These are phyloP conservation scores for Sminthurides aquaticus DNA, from an alignment of 2,888 invertebrate genomes.

Conservation along the genomic window DNA sequence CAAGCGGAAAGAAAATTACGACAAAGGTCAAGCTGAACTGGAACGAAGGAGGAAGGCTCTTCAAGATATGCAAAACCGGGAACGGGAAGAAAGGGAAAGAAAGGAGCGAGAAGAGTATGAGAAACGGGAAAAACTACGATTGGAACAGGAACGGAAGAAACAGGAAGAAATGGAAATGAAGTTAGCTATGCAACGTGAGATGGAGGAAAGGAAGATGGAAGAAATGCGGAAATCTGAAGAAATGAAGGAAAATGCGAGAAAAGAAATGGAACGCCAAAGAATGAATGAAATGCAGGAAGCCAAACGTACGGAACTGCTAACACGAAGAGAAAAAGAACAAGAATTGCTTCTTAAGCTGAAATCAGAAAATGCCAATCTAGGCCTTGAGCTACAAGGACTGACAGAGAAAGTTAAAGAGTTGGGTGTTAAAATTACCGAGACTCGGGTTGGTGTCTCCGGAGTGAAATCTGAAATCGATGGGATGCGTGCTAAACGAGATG, in stretches of 20 bases:
- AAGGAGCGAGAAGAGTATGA: conserved; percentile 88
- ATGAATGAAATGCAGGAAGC: conserved; percentile 95
- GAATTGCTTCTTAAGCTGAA: conserved; percentile 75
- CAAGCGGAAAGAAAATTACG: conserved; percentile 92
- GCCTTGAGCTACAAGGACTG: conserved; percentile 60
- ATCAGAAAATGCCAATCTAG: conserved; percentile 74
- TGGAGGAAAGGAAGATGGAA: conserved; percentile 67
- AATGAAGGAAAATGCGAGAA: conserved; percentile 68
- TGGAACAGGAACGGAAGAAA: conserved; percentile 65
- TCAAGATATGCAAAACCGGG: conserved; percentile 74
- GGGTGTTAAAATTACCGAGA: conserved; percentile 72
- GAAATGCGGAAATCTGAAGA: conserved; percentile 70
- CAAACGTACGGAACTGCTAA: conserved; percentile 75
- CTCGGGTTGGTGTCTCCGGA: conserved; percentile 76
- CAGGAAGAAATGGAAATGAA: conserved; percentile 81
- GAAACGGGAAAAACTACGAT: conserved; percentile 64
- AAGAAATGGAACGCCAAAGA: conserved; percentile 88
- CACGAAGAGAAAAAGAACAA: conserved; percentile 76
- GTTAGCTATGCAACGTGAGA: conserved; percentile 67
- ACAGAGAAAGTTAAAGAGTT: conserved; percentile 68
- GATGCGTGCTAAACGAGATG: conserved; percentile 83
- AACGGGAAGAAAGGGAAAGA: conserved; percentile 84
- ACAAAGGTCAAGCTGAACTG: conserved; percentile 93
- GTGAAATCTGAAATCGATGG: conserved; percentile 94
- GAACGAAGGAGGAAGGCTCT: conserved; percentile 80